Base-by-base conservation (phyloP, 2,797 vertebrate genomes). In the Sebastes minor region DNA sequence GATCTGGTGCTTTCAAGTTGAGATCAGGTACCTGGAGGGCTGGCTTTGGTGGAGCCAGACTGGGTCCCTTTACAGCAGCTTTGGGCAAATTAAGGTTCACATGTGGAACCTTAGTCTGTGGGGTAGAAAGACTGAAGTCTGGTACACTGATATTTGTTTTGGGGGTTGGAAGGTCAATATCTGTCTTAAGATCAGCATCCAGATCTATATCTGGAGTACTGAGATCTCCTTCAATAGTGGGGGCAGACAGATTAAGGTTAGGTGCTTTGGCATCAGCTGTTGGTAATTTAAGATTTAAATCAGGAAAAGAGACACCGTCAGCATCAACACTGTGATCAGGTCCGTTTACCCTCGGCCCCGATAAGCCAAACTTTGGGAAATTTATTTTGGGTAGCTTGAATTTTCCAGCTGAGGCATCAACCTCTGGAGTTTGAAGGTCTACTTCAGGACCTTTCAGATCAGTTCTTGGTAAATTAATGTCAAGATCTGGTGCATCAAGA, bases 311-410 rank as follows among this genome's bases (percentile, higher is more conserved):
- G 83, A 84, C 4, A 86, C 89, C 85, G 18, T 85, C 71, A 46
- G 72, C 69, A 71, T 91, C 79, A 65, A 74, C 33, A 42, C 82
- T 60, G 4, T 82, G 6, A 69, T 76, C 25, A 38, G 88, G 76
- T 80, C 8, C 73, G 76, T 91, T 90, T 3, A 88, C 73, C 3
- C 11, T 90, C 74, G 88, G 86, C 8, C 67, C 82, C 13, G 90
- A 88, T 2, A 81, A 10, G 5, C 69, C 71, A 75, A 92, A 87
- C 23, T 79, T 89, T 32, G 89, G 87, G 7, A 78, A 14, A 71
- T 92, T 86, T 0, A 92, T 2, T 18, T 83, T 91, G 5, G 89
- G 89, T 2, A 82, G 14, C 57, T 84, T 90, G 1, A 85, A 2
- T 84, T 91, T 93, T 61, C 80, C 89, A 62, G 60, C 74, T 49